Evolutionary conservation across 2,113 vertebrate genomes (phyloP).

Genomic region (Synchiropus splendidus): DNA sequence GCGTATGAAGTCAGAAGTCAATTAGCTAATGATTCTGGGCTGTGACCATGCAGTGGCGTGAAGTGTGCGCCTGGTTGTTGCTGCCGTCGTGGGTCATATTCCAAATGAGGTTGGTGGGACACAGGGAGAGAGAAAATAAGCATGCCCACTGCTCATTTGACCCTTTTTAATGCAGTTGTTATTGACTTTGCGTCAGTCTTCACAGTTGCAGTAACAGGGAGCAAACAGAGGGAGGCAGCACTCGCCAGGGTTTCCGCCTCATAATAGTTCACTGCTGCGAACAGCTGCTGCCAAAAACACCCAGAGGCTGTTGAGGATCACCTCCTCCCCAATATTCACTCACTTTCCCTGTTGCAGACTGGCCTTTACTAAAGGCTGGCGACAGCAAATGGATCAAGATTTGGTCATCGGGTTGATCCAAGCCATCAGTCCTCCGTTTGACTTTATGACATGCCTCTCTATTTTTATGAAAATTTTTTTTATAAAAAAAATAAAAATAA

Average conservation of each 20-base stretch:
- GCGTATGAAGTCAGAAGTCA: conserved; percentile 40
- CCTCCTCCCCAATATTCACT: conserved; percentile 2
- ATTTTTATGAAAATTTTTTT: too few relatives aligned
- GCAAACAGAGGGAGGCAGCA: conserved; percentile 55
- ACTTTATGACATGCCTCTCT: too few relatives aligned
- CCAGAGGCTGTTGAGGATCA: conserved; percentile 30
- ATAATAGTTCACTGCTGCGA: conserved; percentile 24
- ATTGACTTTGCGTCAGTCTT: conserved; percentile 5
- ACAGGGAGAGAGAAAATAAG: too few relatives aligned
- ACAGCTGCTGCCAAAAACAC: conserved; percentile 40
- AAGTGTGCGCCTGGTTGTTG: conserved; percentile 11
- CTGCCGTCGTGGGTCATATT: conserved; percentile 7
- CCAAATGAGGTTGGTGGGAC: too few relatives aligned
- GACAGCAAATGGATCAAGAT: too few relatives aligned
- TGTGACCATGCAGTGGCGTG: conserved; percentile 7
- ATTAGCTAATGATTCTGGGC: conserved; percentile 34
- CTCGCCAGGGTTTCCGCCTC: conserved; percentile 25
- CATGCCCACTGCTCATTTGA: conserved; percentile 7
- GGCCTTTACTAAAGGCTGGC: not conserved
- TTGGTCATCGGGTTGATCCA: too few relatives aligned
- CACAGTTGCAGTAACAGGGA: conserved; percentile 21
- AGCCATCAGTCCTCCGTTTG: too few relatives aligned
- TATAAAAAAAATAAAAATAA: too few relatives aligned
- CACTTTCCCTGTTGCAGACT: conserved; percentile 5
- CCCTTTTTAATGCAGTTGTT: conserved; percentile 1